phyloP scores from a whole-genome alignment of 2,888 invertebrate genomes.

The Cheilosia urbana region DNA sequence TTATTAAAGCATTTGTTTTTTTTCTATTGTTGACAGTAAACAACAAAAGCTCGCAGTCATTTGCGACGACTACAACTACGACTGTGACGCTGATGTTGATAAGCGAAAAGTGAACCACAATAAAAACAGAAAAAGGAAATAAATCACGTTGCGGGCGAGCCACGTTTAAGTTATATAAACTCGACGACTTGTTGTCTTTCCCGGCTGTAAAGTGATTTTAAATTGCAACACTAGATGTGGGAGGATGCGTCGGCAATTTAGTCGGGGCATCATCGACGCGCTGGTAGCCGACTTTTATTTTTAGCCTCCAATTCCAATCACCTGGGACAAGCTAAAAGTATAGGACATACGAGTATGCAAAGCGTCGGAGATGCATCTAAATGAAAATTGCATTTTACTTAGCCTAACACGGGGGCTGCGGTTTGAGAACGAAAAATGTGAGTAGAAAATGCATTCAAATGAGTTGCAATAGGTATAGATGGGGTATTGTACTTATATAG shows the following conservation, averaged over 20 bases:
- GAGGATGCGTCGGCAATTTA: constrained; percentile 12
- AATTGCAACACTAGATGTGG: not conserved
- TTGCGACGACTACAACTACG: not conserved
- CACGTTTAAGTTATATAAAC: constrained; percentile 35
- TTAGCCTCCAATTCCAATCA: constrained; percentile 35
- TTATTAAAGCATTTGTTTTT: constrained; percentile 7
- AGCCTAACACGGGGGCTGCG: not conserved
- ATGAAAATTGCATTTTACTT: constrained; percentile 22
- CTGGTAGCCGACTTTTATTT: constrained; percentile 25
- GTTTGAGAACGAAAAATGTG: not conserved
- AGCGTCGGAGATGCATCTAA: not conserved
- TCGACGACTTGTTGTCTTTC: constrained; percentile 1
- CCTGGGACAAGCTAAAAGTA: constrained; percentile 6
- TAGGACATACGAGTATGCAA: not conserved
- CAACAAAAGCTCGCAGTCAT: constrained; percentile 24
- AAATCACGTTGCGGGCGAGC: constrained; percentile 31
- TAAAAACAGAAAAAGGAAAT: constrained; percentile 32
- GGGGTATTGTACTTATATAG: too few relatives aligned
- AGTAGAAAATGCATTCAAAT: constrained; percentile 24
- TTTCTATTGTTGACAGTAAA: constrained; percentile 2
- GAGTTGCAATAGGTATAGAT: not conserved
- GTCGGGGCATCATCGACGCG: not conserved
- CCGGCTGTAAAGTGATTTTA: not conserved
- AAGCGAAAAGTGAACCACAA: constrained; percentile 44
- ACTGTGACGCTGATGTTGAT: constrained; percentile 18